These are phyloP conservation scores for Darevskia nairensis DNA, from an alignment of 2,797 vertebrate genomes.

Conservation along the genomic window DNA sequence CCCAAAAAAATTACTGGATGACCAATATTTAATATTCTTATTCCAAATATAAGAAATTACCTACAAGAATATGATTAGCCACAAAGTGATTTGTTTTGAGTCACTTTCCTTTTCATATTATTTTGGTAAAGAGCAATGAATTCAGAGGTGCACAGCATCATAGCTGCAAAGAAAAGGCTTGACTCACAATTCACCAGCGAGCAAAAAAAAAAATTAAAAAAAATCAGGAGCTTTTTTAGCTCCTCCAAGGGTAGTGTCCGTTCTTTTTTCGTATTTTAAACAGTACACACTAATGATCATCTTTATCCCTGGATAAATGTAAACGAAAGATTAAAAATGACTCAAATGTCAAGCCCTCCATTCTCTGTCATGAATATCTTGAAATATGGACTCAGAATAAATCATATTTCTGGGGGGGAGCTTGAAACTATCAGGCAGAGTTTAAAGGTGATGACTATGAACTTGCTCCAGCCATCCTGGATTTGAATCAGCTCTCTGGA, in stretches of 20 bases:
- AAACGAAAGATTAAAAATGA: slow-evolving; percentile 38
- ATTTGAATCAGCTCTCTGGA: background rate
- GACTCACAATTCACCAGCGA: slow-evolving; percentile 7
- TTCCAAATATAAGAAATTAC: background rate
- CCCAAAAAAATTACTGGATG: background rate
- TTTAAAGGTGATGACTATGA: slow-evolving; percentile 54
- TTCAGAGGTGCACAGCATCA: background rate
- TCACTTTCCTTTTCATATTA: background rate
- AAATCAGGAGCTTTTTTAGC: background rate
- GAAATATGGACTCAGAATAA: slow-evolving; percentile 33
- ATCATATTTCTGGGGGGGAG: slow-evolving; percentile 41
- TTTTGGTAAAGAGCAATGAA: slow-evolving; percentile 23
- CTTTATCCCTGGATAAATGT: background rate
- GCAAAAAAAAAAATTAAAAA: background rate
- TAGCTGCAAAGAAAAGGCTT: background rate
- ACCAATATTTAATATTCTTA: background rate
- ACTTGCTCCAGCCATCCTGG: background rate
- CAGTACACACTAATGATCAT: slow-evolving; percentile 19
- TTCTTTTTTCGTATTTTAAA: background rate
- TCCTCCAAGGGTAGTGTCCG: background rate
- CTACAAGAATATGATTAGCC: background rate
- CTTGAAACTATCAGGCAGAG: slow-evolving; percentile 58
- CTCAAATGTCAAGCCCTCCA: slow-evolving; percentile 44
- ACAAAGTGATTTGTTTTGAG: background rate
- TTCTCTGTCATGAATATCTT: slow-evolving; percentile 39